A percentile compares a stretch with the other conserved stretches of the same genome.
These are phyloP conservation scores for Eulithis prunata DNA, from an alignment of 2,888 invertebrate genomes.

Conservation along the genomic window DNA sequence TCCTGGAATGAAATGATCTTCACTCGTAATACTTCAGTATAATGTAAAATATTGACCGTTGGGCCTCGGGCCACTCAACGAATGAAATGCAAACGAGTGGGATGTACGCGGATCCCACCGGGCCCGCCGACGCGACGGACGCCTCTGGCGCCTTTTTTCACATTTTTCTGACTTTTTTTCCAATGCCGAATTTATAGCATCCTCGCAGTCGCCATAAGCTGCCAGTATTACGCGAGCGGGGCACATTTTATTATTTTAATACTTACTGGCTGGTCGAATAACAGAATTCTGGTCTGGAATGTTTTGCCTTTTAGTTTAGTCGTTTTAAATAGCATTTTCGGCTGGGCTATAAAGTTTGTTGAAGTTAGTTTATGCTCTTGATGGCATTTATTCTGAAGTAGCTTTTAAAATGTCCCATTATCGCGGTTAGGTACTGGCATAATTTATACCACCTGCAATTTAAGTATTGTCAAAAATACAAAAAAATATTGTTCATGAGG, in stretches of 20 bases:
- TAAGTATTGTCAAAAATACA: not conserved
- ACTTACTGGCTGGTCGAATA: conserved; percentile 25
- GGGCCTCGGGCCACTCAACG: conserved; percentile 22
- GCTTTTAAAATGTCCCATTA: conserved; percentile 27
- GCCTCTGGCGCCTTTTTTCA: conserved; percentile 50
- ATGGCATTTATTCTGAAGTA: conserved; percentile 7
- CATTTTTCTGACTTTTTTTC: conserved; percentile 40
- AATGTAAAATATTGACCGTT: conserved; percentile 1
- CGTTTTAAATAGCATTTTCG: conserved; percentile 27
- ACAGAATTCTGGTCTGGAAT: conserved; percentile 33
- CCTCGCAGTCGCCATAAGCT: conserved; percentile 50
- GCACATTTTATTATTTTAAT: conserved; percentile 41
- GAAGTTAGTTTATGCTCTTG: conserved; percentile 22
- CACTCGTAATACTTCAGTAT: not conserved
- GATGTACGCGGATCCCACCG: conserved; percentile 69
- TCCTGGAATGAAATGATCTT: not conserved
- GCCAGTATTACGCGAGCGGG: conserved; percentile 59
- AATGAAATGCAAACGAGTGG: conserved; percentile 66
- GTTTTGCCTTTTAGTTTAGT: conserved; percentile 26
- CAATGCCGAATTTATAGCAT: conserved; percentile 51
- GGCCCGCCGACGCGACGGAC: conserved; percentile 35
- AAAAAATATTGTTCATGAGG: conserved; percentile 13
- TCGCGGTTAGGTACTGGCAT: conserved; percentile 2
- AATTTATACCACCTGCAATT: conserved; percentile 1
- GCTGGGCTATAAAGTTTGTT: conserved; percentile 26